Conservation (phyloP, 2,113 vertebrate species). For the Eublepharis macularius region DNA sequence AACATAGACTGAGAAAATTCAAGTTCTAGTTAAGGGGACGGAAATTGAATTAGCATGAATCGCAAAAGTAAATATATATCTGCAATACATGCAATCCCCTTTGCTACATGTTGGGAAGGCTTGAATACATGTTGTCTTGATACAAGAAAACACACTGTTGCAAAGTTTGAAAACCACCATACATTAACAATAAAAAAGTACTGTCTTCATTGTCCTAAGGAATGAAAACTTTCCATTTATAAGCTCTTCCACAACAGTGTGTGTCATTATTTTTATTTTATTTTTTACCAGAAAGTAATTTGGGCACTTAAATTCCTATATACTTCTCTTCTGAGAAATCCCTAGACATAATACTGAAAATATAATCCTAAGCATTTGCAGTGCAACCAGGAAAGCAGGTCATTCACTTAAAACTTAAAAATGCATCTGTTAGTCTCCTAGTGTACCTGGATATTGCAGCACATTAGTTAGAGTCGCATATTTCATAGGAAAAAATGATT, state of each 20-base stretch:
- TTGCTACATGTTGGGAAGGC: not conserved
- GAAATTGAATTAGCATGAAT: not conserved
- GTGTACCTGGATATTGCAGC: slow-evolving; percentile 36
- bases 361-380: slow-evolving; percentile 31
- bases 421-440: slow-evolving; percentile 32
- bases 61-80: not conserved
- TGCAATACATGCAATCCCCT: not conserved
- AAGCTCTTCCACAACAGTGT: not conserved
- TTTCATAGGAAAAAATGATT: slow-evolving; percentile 51
- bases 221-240: not conserved
- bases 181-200: not conserved
- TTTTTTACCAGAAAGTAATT: slow-evolving; percentile 8
- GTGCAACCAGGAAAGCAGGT: slow-evolving; percentile 45
- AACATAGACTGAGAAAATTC: not conserved
- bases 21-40: not conserved
- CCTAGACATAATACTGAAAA: slow-evolving; percentile 34
- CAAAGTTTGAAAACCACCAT: not conserved
- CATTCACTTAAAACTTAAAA: slow-evolving; percentile 49
- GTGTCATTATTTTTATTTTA: not conserved
- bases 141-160: not conserved
- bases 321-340: slow-evolving; percentile 31
- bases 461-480: slow-evolving; percentile 54
- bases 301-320: slow-evolving; percentile 16
- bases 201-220: not conserved
- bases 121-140: not conserved